Evolutionary conservation across 1,140 invertebrate species (phyloP).

Genomic region (Meteorus sp.): DNA sequence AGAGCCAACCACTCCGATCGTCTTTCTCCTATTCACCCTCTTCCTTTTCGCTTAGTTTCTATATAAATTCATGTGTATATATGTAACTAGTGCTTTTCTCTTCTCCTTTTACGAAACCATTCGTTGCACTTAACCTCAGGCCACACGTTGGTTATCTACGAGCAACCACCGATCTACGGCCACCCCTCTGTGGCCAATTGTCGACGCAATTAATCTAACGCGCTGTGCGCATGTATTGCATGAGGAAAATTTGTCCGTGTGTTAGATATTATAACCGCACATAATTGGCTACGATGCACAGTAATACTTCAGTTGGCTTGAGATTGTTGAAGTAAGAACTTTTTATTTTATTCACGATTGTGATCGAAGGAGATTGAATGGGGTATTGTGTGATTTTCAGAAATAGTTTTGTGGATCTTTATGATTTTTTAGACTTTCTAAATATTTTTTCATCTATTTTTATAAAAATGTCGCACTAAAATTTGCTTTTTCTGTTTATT

Average conservation of each 20-base stretch:
- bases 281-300: too few relatives aligned
- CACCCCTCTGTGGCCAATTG: conserved; percentile 35
- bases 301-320: too few relatives aligned
- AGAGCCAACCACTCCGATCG: conserved; percentile 15
- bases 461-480: too few relatives aligned
- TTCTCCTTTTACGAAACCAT: conserved; percentile 22
- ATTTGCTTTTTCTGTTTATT: too few relatives aligned
- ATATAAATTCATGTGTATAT: neutral
- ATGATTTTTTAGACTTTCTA: too few relatives aligned
- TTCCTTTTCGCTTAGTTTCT: conserved; percentile 30
- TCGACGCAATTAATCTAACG: conserved; percentile 46
- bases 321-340: too few relatives aligned
- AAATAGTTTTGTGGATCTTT: too few relatives aligned
- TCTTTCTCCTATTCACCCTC: conserved; percentile 27
- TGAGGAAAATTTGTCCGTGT: conserved; percentile 10
- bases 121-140: conserved; percentile 31
- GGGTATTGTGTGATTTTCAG: too few relatives aligned
- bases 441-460: too few relatives aligned
- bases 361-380: too few relatives aligned
- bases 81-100: neutral
- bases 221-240: conserved; percentile 31
- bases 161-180: conserved; percentile 30
- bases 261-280: neutral
- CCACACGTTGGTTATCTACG: conserved; percentile 30
- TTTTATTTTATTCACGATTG: too few relatives aligned